These are phyloP conservation scores for Pelodiscus sinensis DNA, from an alignment of 2,113 vertebrate species.

Conservation along the genomic window DNA sequence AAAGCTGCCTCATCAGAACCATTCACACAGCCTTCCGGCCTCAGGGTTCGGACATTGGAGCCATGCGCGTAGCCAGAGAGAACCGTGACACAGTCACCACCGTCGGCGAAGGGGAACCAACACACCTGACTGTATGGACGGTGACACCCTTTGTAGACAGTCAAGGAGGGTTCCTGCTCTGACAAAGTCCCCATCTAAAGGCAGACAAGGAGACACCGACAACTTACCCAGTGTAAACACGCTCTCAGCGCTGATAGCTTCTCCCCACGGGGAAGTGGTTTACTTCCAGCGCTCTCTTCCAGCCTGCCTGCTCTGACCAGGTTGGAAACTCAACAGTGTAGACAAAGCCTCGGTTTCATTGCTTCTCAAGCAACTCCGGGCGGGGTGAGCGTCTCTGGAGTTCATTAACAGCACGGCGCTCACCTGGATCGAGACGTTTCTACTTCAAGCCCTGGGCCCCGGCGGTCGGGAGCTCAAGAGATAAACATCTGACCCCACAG, in stretches of 20 bases:
- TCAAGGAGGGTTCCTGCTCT: not conserved
- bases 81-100: no score
- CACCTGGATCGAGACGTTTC: constrained; percentile 31
- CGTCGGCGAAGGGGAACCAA: no score
- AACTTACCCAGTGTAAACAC: not conserved
- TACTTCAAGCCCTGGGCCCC: not conserved
- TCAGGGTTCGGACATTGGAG: no score
- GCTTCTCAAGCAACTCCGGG: rapidly evolving
- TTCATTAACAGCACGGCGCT: not conserved
- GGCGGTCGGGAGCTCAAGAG: not conserved
- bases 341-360: not conserved
- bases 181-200: rapidly evolving
- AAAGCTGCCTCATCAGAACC: no score
- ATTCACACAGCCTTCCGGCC: no score
- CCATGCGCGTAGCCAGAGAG: no score
- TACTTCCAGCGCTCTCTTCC: no score
- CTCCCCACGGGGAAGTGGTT: no score
- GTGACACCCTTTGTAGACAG: not conserved
- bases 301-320: no score
- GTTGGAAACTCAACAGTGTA: no score
- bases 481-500: not conserved
- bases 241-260: no score
- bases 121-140: not conserved
- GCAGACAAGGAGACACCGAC: not conserved
- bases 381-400: not conserved